Evolutionary conservation across 1,140 invertebrate genomes (phyloP).

Genomic region (Planococcus citri): DNA sequence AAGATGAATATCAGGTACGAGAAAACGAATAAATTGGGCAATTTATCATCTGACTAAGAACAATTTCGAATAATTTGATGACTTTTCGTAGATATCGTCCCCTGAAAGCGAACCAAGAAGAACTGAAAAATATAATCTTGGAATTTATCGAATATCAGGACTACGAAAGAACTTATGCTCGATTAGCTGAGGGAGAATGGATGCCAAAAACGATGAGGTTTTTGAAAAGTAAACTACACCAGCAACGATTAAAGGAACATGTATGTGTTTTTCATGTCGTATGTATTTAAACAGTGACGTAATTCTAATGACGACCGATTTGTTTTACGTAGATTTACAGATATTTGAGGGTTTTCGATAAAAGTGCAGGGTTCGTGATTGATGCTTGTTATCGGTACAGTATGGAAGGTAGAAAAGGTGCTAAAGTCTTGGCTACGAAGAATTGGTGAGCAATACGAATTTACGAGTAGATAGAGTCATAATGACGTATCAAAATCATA

Average conservation of each 20-base stretch:
- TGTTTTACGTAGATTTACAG: conserved; percentile 49
- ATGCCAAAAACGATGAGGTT: conserved; percentile 55
- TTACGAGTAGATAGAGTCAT: no score
- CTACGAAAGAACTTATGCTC: conserved; percentile 74
- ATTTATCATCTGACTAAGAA: no score
- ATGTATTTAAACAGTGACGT: no score
- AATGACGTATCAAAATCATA: no score
- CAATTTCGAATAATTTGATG: no score
- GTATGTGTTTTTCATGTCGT: conserved; percentile 44
- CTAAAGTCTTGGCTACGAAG: conserved; percentile 88
- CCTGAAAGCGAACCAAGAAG: conserved; percentile 59
- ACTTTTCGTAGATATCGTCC: conserved; percentile 51
- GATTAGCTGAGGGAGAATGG: conserved; percentile 70
- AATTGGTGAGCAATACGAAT: conserved; percentile 83
- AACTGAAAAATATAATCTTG: conserved; percentile 69
- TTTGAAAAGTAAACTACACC: conserved; percentile 67
- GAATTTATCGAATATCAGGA: conserved; percentile 79
- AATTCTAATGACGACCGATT: conserved; percentile 4
- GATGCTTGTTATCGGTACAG: conserved; percentile 89
- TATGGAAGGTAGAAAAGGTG: conserved; percentile 85
- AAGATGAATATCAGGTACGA: conserved; percentile 82
- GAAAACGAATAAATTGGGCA: no score
- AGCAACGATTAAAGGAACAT: conserved; percentile 77
- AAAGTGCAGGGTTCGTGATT: conserved; percentile 86
- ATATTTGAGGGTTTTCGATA: conserved; percentile 87